Percentiles rank a stretch among this genome's conserved stretches.
These are phyloP conservation scores for Drosophila sp. DNA, from an alignment of 1,140 invertebrate species.

Conservation along the genomic window DNA sequence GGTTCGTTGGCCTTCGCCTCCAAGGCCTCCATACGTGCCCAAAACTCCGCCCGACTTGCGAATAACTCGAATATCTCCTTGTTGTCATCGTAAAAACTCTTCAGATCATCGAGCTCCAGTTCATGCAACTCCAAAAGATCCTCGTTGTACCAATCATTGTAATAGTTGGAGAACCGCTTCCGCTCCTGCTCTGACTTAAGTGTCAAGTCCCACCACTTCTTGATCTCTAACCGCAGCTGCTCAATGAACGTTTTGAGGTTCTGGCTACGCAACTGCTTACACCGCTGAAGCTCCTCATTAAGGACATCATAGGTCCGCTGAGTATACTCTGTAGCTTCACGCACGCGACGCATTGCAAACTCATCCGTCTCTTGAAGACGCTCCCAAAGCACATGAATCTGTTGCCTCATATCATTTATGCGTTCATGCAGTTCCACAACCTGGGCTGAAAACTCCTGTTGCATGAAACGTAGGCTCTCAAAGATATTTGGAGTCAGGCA, in stretches of 20 bases:
- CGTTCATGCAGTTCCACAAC: slow-evolving; percentile 79
- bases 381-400: slow-evolving; percentile 87
- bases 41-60: slow-evolving; percentile 87
- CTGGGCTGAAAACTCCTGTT: slow-evolving; percentile 47
- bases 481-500: slow-evolving; percentile 61
- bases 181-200: slow-evolving; percentile 87
- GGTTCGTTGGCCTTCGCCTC: slow-evolving; percentile 90
- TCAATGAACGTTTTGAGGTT: slow-evolving; percentile 90
- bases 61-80: slow-evolving; percentile 89
- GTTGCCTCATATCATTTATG: slow-evolving; percentile 85
- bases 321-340: slow-evolving; percentile 69
- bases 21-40: slow-evolving; percentile 89
- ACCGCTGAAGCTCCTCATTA: slow-evolving; percentile 87
- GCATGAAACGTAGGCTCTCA: slow-evolving; percentile 45
- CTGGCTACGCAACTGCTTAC: slow-evolving; percentile 87
- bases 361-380: slow-evolving; percentile 84
- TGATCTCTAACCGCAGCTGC: slow-evolving; percentile 88
- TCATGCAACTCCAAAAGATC: slow-evolving; percentile 91
- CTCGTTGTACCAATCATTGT: slow-evolving; percentile 89
- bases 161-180: slow-evolving; percentile 87
- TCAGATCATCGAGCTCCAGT: slow-evolving; percentile 89
- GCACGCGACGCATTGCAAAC: slow-evolving; percentile 39
- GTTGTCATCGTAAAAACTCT: slow-evolving; percentile 88
- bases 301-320: slow-evolving; percentile 86
- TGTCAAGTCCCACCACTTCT: slow-evolving; percentile 90